phyloP scores from a whole-genome alignment of 2,113 vertebrate species.

The Campylomormyrus tamandua region DNA sequence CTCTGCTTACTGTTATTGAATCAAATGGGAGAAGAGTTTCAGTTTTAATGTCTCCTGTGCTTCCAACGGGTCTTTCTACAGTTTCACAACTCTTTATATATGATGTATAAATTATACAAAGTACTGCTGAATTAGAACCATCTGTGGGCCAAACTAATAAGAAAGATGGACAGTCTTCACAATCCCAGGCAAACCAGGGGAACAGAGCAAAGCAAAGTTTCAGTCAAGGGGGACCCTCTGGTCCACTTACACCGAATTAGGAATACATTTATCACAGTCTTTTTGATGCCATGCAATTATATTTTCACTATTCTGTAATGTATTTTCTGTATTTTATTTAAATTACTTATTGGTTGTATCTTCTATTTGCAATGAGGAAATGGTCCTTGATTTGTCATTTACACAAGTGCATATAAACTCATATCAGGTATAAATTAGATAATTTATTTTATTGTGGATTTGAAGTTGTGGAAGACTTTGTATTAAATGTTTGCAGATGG shows the following conservation, averaged over 20 bases:
- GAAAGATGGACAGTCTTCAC: neutral
- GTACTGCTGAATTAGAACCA: neutral
- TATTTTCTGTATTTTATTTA: neutral
- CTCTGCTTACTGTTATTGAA: neutral
- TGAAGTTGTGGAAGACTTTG: neutral
- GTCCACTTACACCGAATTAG: neutral
- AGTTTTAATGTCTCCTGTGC: neutral
- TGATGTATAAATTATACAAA: neutral
- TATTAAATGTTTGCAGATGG: neutral
- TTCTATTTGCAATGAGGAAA: neutral
- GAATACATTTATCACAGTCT: neutral
- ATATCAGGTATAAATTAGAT: neutral
- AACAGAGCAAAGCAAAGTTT: neutral
- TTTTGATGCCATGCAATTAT: neutral
- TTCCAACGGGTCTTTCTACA: neutral
- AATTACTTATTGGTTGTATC: neutral
- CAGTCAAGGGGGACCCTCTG: neutral
- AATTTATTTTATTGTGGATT: neutral
- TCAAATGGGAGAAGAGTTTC: neutral
- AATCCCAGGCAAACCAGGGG: neutral
- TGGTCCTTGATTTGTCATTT: neutral
- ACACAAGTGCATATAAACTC: neutral
- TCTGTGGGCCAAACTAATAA: neutral
- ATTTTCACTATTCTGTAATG: neutral
- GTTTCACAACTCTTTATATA: neutral